Evolutionary conservation across 2,888 invertebrate genomes (phyloP).

Genomic region (Lacanobia oleracea): DNA sequence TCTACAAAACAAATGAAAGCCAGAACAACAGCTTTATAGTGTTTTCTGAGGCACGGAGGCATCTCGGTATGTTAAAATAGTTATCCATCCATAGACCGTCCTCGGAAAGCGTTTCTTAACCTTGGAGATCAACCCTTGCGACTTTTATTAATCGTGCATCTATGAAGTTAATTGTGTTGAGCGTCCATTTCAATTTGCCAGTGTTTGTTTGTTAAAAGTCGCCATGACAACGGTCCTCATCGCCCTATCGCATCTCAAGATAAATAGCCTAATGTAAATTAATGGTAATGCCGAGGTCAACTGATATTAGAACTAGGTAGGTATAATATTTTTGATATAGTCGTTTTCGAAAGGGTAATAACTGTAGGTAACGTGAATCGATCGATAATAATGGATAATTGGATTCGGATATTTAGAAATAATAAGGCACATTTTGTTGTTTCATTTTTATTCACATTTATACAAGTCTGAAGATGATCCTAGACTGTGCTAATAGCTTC

Average conservation of each 20-base stretch:
- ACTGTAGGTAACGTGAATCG: neutral
- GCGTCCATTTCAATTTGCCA: slow-evolving; percentile 4
- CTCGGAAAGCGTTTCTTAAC: no score
- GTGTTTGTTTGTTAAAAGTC: slow-evolving; percentile 68
- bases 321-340: slow-evolving; percentile 8
- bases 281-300: slow-evolving; percentile 54
- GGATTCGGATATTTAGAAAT: neutral
- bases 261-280: slow-evolving; percentile 61
- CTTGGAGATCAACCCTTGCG: no score
- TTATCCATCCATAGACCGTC: no score
- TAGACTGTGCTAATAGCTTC: neutral
- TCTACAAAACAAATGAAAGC: no score
- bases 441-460: neutral
- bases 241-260: slow-evolving; percentile 58
- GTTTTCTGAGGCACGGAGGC: no score
- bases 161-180: slow-evolving; percentile 10
- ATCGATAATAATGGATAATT: neutral
- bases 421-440: no score
- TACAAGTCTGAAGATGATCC: neutral
- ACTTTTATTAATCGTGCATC: no score
- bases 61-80: no score
- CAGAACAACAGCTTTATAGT: no score
- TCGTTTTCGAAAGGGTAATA: slow-evolving; percentile 5
- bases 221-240: slow-evolving; percentile 61
- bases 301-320: slow-evolving; percentile 9